Base-by-base conservation (phyloP, 1,140 invertebrate species). In the Apolygus lucorum region DNA sequence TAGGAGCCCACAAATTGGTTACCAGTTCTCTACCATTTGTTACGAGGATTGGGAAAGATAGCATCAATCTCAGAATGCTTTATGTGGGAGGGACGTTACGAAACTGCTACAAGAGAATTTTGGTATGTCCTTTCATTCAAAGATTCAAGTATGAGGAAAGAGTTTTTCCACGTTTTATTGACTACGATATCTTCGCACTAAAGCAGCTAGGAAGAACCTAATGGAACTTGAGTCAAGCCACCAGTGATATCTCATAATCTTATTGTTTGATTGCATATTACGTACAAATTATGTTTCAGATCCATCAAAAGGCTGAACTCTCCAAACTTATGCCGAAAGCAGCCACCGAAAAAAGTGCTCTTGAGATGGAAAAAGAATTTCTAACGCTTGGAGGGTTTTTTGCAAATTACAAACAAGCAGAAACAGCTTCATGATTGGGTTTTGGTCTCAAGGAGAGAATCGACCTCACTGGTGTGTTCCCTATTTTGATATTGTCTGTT, bases 11-110 rank as follows among this genome's bases (percentile, higher is more conserved):
- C 73, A 83, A 79, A 75, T 84, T 88, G 77, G 80, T 91, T 2
- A 80, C 86, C 0, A 87, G 85, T 74, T 79, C 82, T 68, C 76
- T 91, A 72, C 88, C 89, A 28, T 80, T 85, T 71, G 82, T 91
- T 59, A 87, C 80, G 42, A 78, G 84, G 74, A 79, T 91, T 52
- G 84, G 83, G 21, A 82, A 84, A 29, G 80, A 84, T 68, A 76
- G 80, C n/a, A 85, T 88, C 1, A 79, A 76, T 63, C 74, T 90
- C 28, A 84, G 82, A 66, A 89, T 85, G 52, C 76, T 90, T 21
- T 90, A 90, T 75, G 80, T 85, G 1, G 88, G 89, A 59, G 89
- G 88, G n/a, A 90, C 89, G 13, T 80, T 92, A 25, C 88, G 85
- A 77, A 86, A 91, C 67, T 90, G 89, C 79, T 90, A 88, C 76